Conservation (phyloP, 2,797 vertebrate genomes). For the Morelia viridis region DNA sequence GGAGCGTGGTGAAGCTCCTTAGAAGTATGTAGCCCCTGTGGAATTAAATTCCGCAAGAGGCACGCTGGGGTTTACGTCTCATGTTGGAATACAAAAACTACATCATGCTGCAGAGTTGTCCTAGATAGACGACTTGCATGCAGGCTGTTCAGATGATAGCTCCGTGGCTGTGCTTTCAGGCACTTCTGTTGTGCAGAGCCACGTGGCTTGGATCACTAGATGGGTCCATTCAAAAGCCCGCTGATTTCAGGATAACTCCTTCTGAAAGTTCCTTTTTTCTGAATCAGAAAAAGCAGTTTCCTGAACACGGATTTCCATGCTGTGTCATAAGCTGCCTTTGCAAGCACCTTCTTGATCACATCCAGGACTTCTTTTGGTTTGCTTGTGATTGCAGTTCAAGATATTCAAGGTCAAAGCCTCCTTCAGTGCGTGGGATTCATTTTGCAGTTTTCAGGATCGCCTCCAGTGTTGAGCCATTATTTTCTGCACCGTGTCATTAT, state of each 20-base stretch:
- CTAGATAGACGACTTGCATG: background rate
- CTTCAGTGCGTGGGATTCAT: too few relatives aligned
- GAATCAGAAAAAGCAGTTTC: too few relatives aligned
- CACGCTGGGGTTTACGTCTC: background rate
- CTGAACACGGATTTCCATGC: background rate
- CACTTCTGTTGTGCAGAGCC: background rate
- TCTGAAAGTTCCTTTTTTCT: background rate
- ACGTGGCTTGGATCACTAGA: too few relatives aligned
- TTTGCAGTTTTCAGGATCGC: background rate
- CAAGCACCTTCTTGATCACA: background rate
- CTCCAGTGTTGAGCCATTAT: background rate
- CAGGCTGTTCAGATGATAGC: background rate
- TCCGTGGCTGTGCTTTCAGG: background rate
- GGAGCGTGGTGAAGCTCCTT: too few relatives aligned
- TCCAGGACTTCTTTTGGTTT: background rate
- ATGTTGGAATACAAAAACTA: too few relatives aligned
- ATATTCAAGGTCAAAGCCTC: background rate
- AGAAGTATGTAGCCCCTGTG: background rate
- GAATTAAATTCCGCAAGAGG: background rate
- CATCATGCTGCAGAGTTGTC: background rate
- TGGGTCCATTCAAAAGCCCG: too few relatives aligned
- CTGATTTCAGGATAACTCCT: background rate
- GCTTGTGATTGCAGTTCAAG: background rate
- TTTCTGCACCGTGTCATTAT: background rate
- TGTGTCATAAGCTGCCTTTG: background rate